These are phyloP conservation scores for Spinus pinus DNA, from an alignment of 2,797 vertebrate genomes.

Conservation along the genomic window DNA sequence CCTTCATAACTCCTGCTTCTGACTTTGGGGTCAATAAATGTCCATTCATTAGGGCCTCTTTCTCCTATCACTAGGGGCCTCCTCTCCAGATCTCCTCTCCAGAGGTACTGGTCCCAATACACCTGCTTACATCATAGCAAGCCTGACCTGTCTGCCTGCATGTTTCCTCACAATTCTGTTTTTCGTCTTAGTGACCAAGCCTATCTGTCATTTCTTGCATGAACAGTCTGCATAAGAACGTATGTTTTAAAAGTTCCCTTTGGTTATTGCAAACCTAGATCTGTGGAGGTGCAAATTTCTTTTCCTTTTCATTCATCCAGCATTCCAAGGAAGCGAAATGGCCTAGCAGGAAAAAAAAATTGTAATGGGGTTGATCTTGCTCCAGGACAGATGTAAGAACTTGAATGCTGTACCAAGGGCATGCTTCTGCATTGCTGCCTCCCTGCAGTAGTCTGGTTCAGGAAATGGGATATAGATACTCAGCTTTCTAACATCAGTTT, in stretches of 20 bases:
- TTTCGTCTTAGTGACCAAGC: neutral
- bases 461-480: neutral
- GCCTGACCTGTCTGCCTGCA: neutral
- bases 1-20: neutral
- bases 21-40: neutral
- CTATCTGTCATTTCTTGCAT: neutral
- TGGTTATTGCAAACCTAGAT: neutral
- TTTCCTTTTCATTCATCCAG: neutral
- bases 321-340: neutral
- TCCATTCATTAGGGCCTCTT: neutral
- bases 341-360: neutral
- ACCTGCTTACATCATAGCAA: neutral
- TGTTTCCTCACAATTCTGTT: neutral
- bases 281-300: neutral
- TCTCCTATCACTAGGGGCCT: neutral
- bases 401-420: neutral
- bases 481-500: fast-evolving
- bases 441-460: neutral
- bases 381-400: fast-evolving
- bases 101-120: neutral
- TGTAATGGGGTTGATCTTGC: neutral
- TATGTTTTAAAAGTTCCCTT: neutral
- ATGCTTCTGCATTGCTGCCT: neutral
- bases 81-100: neutral
- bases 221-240: neutral